Percentiles rank a stretch among this genome's conserved stretches.
phyloP scores from a whole-genome alignment of 92 coral and sea anemone species.

The Parazoanthus swiftii region DNA sequence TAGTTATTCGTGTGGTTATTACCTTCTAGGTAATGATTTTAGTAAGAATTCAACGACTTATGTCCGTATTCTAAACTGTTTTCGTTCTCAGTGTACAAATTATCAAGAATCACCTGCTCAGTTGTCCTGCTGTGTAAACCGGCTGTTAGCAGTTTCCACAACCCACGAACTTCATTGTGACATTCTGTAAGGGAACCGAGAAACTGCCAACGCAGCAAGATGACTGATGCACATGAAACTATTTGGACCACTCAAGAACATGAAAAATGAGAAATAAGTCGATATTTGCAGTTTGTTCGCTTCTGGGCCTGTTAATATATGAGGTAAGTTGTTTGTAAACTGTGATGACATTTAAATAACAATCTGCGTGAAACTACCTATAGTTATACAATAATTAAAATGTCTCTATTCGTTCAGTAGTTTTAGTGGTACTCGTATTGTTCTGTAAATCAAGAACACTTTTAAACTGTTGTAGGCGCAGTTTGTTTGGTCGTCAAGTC shows the following conservation, averaged over 20 bases:
- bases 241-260: background rate
- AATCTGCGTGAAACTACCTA: too few species aligned
- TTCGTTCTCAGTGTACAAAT: too few species aligned
- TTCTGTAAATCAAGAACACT: background rate
- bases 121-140: too few species aligned
- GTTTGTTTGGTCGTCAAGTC: background rate
- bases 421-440: background rate
- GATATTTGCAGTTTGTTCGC: background rate
- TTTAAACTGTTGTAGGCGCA: background rate
- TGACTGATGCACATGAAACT: background rate
- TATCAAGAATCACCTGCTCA: too few species aligned
- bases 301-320: background rate
- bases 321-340: background rate
- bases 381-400: background rate
- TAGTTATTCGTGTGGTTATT: too few species aligned
- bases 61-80: too few species aligned
- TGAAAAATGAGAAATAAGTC: background rate
- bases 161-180: too few species aligned
- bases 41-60: too few species aligned
- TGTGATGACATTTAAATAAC: background rate
- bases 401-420: background rate
- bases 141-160: too few species aligned
- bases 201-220: background rate
- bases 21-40: too few species aligned
- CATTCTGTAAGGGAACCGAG: background rate